Evolutionary conservation across 1,140 invertebrate genomes (phyloP).

Genomic region (Musca vetustissima): DNA sequence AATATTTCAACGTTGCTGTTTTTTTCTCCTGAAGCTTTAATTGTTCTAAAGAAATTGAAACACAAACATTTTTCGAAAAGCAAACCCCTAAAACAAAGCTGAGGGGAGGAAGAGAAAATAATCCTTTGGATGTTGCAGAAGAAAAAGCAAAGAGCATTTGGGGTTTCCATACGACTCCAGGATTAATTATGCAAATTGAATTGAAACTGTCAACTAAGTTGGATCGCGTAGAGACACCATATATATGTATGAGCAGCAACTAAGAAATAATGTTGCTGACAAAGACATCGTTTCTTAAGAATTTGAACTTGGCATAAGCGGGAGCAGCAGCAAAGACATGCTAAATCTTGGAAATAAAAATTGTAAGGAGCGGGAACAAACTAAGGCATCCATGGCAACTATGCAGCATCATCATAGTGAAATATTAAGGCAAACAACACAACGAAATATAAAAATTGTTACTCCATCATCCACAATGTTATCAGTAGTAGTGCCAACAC

Average conservation of each 20-base stretch:
- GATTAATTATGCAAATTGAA: constrained; percentile 22
- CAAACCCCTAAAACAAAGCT: too few species aligned
- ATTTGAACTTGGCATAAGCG: constrained; percentile 1
- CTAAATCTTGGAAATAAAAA: too few species aligned
- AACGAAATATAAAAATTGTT: not conserved
- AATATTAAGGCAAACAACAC: constrained; percentile 27
- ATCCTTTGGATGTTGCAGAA: not conserved
- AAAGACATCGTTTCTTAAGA: too few species aligned
- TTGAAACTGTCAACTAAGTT: constrained; percentile 7
- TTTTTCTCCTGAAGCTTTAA: too few species aligned
- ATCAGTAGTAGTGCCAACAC: not conserved
- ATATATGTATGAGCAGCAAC: not conserved
- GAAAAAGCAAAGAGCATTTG: not conserved
- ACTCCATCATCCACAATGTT: not conserved
- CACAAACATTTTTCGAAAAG: too few species aligned
- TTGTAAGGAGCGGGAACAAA: too few species aligned
- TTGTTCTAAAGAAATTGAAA: too few species aligned
- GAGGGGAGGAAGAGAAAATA: too few species aligned
- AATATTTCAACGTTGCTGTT: too few species aligned
- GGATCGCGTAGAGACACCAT: too few species aligned
- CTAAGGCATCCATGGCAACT: too few species aligned
- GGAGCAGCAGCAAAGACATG: not conserved
- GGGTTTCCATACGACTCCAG: not conserved
- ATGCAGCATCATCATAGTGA: not conserved
- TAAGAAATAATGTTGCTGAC: too few species aligned